Evolutionary conservation across 2,797 vertebrate genomes (phyloP), one percentile per base, ranked within the genome.

Genomic region (Parotocinclus haroldoi): DNA sequence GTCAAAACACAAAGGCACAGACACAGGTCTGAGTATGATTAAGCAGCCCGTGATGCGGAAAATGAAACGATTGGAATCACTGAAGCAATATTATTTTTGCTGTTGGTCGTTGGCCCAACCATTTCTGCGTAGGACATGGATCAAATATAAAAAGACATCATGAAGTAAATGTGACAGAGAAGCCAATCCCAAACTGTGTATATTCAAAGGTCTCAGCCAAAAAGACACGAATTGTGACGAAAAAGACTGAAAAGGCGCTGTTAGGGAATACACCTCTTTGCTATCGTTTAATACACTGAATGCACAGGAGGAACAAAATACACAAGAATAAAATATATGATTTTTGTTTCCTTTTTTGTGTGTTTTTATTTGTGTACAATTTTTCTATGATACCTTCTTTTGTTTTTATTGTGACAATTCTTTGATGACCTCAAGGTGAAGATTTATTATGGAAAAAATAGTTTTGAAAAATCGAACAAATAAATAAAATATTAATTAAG

Each of bases 401-500:
- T 90, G 88, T 90, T 92, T 91, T 91, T 91, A 90, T 92, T 91
- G 89, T 92, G 90, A 90, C 87, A 79, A 89, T 92, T 91, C 89
- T 89, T 92, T 92, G 88, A 92, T 85, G 89, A 91, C 90, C 88
- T 89, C 89, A 89, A 91, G 90, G 89, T 90, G 89, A 87, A 90
- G 89, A 89, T 90, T 89, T 90, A 91, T 91, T 91, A 91, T 90
- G 86, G 45, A 48, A 50, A 91, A 90, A 91, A 91, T 89, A 92
- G 89, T 92, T 92, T 92, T 92, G 87, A 91, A 90, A 80, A 89
- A 91, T 89, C 75, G 88, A 91, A 90, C 84, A 87, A 90, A 89
- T 90, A 89, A 92, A 91, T 91, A 88, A 91, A 92, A 89, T 90
- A 91, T 91, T 90, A 89, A 91, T 91, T 90, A 89, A 87, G 74